Percentiles rank a stretch among this genome's conserved stretches.
phyloP scores from a whole-genome alignment of 2,888 invertebrate species.

The Drosophila greeni region DNA sequence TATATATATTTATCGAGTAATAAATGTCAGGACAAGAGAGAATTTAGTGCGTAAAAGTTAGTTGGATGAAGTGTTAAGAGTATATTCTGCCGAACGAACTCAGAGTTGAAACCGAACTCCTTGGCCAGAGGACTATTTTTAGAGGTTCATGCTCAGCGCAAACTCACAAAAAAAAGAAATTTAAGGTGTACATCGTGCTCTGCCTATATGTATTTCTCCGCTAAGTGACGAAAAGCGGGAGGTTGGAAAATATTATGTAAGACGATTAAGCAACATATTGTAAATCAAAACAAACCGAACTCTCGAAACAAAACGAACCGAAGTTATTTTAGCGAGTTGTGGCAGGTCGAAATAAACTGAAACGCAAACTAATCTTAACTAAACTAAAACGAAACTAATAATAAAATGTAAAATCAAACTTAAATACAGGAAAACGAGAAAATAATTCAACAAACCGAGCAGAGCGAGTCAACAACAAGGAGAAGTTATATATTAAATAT shows the following conservation, averaged over 20 bases:
- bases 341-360: conserved; percentile 27
- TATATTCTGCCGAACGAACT: conserved; percentile 27
- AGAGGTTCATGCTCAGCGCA: conserved; percentile 43
- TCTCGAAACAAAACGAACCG: conserved; percentile 8
- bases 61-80: conserved; percentile 50
- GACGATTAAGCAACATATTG: conserved; percentile 46
- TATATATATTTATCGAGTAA: conserved; percentile 31
- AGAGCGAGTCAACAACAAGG: conserved; percentile 28
- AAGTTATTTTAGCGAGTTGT: conserved; percentile 36
- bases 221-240: conserved; percentile 5
- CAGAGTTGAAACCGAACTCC: conserved; percentile 20
- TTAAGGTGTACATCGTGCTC: conserved; percentile 8
- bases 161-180: conserved; percentile 13
- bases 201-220: conserved; percentile 12
- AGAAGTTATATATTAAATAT: conserved; percentile 51
- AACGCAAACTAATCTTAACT: conserved; percentile 27
- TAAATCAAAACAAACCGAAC: conserved; percentile 51
- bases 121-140: conserved; percentile 38
- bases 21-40: conserved; percentile 43
- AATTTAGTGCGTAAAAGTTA: conserved; percentile 58
- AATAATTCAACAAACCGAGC: conserved; percentile 31
- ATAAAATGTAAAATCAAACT: conserved; percentile 70
- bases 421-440: conserved; percentile 65
- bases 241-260: conserved; percentile 2
- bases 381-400: conserved; percentile 45